Evolutionary conservation across 2,888 invertebrate species (phyloP), one percentile per base, ranked within the genome.

Genomic region (Cremastobaeus sp.): DNA sequence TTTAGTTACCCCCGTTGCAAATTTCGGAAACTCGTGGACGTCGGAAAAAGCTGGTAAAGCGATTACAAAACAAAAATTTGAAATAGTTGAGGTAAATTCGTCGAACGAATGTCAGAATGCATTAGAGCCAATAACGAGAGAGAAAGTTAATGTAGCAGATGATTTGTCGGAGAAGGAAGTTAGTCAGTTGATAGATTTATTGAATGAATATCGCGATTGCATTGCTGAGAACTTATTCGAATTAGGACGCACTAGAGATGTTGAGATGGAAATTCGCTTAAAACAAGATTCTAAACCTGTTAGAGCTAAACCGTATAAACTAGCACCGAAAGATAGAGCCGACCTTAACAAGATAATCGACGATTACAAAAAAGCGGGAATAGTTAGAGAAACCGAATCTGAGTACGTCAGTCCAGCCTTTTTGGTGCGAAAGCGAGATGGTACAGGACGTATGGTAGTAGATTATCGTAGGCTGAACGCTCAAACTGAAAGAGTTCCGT

Each of bases 391-490:
- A 30, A 47, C 30, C 17, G 72, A 30, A 3, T 76, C 60, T 0
- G 37, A 57, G 5, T 77, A 64, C 11, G 66, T 74, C 3, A 14
- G 43, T 25, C 25, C 25, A 6, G 43, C 43, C 3, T 43, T 43
- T 25, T 11, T 74, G 6, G 65, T 74, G 0, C 43, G 39, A 1
- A 76, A 76, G 9, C n/a, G 64, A 5, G 55, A 34, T 15, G 72
- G 75, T 5, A 60, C 70, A 8, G 47, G 57, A 2, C 68, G 75
- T 4, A 32, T 77, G 11, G 77, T 66, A 11, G 64, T 73, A 1
- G 77, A 77, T 35, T 77, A 77, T 18, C 39, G 72, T 12, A 12
- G 45, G 3, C 39, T 59, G 4, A 76, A 74, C 11, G 18, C 4
- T 11, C 8, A n/a, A 3, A 43, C 43, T 14, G 17, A 43, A 3